Conservation (phyloP, 2,113 vertebrate species). For the Tringa solitaria region DNA sequence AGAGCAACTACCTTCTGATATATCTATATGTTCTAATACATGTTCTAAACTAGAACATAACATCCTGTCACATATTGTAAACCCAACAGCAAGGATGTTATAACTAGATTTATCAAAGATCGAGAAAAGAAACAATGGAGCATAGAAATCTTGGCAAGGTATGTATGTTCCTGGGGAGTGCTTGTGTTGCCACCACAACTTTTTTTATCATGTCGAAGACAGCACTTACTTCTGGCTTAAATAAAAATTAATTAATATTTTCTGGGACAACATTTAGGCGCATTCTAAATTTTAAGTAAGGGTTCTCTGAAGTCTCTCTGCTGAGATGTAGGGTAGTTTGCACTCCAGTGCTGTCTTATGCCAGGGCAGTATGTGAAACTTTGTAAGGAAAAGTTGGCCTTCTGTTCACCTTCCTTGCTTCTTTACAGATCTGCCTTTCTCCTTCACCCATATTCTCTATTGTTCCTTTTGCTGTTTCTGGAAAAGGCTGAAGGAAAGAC, state of each 20-base stretch:
- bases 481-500: background rate
- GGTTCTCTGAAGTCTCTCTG: background rate
- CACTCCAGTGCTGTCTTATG: background rate
- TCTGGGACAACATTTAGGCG: background rate
- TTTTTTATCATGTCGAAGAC: background rate
- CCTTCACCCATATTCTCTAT: background rate
- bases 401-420: background rate
- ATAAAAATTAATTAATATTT: background rate
- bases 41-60: background rate
- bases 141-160: background rate
- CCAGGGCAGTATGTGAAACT: background rate
- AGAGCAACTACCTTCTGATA: background rate
- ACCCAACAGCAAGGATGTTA: background rate
- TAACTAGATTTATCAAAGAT: background rate
- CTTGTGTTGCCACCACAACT: background rate
- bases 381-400: background rate
- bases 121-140: background rate
- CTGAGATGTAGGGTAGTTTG: background rate
- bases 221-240: background rate
- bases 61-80: background rate
- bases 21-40: too few relatives aligned
- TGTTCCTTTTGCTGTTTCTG: conserved; percentile 1
- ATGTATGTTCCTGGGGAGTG: background rate
- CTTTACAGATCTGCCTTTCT: background rate
- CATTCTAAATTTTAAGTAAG: background rate